Evolutionary conservation across 92 coral and sea anemone genomes (phyloP).

Genomic region (Pocillopora grandis): DNA sequence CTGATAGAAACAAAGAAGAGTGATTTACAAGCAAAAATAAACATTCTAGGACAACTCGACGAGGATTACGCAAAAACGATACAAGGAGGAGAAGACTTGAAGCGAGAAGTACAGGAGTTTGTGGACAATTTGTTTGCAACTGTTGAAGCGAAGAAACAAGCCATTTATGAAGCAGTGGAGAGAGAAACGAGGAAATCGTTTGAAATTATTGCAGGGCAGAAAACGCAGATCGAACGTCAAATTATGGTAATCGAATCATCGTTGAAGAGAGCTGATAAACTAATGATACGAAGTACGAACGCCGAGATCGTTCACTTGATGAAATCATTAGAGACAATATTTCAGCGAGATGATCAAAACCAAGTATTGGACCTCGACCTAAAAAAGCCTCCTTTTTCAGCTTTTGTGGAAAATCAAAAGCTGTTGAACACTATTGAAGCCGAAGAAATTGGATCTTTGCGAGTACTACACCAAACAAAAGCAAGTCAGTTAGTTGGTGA

Average conservation of each 20-base stretch:
- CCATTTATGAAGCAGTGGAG: background rate
- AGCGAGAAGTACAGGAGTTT: background rate
- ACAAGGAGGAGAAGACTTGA: background rate
- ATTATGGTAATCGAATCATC: background rate
- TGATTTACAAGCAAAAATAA: background rate
- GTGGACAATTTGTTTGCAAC: background rate
- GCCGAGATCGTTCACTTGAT: background rate
- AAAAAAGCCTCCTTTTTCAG: no score
- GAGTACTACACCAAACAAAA: no score
- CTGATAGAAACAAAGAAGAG: background rate
- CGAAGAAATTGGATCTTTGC: no score
- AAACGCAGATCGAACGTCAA: background rate
- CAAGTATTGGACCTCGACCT: no score
- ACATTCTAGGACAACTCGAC: background rate
- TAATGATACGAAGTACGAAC: background rate
- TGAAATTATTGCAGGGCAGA: background rate
- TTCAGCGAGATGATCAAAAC: no score
- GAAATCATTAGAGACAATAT: background rate
- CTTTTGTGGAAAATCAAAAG: no score
- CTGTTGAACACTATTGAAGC: no score
- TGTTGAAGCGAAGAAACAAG: background rate
- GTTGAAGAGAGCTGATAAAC: constrained; percentile 7
- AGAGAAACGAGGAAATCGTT: background rate
- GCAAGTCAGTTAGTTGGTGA: no score
- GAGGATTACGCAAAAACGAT: background rate